phyloP scores from a whole-genome alignment of 2,888 invertebrate species.

The Therioaphis trifolii region DNA sequence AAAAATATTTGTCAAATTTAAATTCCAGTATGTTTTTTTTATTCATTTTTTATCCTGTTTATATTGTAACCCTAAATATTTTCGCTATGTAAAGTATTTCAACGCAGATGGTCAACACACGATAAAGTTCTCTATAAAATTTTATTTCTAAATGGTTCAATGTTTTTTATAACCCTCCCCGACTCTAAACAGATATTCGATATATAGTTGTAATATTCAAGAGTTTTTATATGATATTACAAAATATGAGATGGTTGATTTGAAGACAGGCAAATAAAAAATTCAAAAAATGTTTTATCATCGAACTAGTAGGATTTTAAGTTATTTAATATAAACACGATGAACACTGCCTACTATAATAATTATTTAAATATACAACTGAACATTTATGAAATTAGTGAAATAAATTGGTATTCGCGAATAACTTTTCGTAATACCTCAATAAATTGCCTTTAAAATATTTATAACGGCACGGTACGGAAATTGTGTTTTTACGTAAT shows the following conservation, averaged over 20 bases:
- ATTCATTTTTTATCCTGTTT: constrained; percentile 33
- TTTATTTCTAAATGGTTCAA: constrained; percentile 45
- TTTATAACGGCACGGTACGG: no score
- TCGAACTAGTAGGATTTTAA: neutral
- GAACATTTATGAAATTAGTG: no score
- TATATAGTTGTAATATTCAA: constrained; percentile 7
- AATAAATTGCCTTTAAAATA: no score
- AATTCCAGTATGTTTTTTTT: constrained; percentile 45
- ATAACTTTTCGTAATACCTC: no score
- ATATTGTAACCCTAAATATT: constrained; percentile 50
- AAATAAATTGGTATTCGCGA: no score
- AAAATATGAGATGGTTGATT: neutral
- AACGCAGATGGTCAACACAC: constrained; percentile 36
- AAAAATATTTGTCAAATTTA: constrained; percentile 52
- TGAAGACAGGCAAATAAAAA: neutral
- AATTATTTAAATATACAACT: no score
- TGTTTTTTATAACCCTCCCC: constrained; percentile 5
- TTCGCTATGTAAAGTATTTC: constrained; percentile 51
- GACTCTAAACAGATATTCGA: constrained; percentile 18
- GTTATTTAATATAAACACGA: constrained; percentile 30
- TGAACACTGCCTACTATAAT: no score
- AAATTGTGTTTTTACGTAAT: no score
- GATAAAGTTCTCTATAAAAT: constrained; percentile 32
- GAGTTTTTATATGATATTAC: constrained; percentile 1
- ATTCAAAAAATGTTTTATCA: constrained; percentile 6